phyloP scores from a whole-genome alignment of 2,888 invertebrate genomes.

The Ceraclea dissimilis region DNA sequence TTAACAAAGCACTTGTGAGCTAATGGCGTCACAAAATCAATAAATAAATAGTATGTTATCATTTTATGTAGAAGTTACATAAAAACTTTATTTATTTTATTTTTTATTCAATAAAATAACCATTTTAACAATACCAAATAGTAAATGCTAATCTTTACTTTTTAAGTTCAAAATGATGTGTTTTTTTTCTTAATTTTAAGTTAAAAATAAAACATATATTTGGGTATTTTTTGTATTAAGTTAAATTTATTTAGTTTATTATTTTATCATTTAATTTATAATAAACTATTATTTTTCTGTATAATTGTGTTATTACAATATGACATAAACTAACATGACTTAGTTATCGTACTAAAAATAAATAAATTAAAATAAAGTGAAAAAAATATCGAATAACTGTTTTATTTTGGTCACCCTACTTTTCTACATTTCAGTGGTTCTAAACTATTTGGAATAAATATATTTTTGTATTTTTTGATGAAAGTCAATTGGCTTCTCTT shows the following conservation, averaged over 20 bases:
- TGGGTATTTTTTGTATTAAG: conserved; percentile 16
- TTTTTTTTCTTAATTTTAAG: conserved; percentile 10
- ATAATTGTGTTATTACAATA: too few species aligned
- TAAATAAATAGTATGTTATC: too few species aligned
- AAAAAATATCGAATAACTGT: too few species aligned
- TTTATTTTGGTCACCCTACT: too few species aligned
- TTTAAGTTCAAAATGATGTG: conserved; percentile 11
- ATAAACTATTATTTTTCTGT: background rate
- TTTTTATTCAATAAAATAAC: background rate
- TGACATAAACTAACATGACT: background rate
- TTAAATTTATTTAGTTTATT: conserved; percentile 6
- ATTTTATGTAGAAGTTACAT: too few species aligned
- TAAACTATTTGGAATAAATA: too few species aligned
- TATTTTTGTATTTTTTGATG: too few species aligned
- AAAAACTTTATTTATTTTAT: too few species aligned
- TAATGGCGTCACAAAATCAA: too few species aligned
- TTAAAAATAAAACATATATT: conserved; percentile 2
- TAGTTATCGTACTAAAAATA: conserved; percentile 4
- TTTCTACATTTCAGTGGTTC: too few species aligned
- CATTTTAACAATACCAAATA: conserved; percentile 26
- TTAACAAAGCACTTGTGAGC: too few species aligned
- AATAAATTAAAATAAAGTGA: background rate
- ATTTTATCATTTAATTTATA: background rate
- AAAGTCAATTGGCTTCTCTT: too few species aligned
- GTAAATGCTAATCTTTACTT: conserved; percentile 24